A percentile compares a stretch with the other conserved stretches of the same genome.
phyloP scores from a whole-genome alignment of 2,797 vertebrate genomes.

The Peromyscus attwateri region DNA sequence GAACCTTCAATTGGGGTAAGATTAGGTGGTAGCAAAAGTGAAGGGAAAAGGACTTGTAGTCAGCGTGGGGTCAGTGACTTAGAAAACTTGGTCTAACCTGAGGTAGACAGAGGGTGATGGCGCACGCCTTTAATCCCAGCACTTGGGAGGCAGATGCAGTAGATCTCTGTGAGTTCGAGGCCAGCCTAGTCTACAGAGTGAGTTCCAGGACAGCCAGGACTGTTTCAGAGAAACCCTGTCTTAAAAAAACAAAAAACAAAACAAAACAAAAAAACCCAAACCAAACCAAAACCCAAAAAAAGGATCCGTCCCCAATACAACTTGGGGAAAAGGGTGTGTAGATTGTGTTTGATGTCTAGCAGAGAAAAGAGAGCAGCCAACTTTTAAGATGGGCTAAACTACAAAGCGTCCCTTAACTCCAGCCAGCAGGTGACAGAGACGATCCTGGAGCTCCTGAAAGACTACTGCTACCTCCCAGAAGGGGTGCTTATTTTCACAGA shows the following conservation, averaged over 20 bases:
- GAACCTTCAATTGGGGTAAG: not conserved
- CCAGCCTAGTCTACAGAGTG: no score
- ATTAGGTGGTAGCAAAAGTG: not conserved
- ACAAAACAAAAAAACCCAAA: no score
- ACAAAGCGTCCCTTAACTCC: constrained; percentile 1
- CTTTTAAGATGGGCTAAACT: constrained; percentile 14
- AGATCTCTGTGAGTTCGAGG: no score
- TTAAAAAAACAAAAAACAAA: no score
- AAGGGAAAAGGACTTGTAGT: not conserved
- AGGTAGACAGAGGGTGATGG: not conserved
- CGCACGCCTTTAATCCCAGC: no score
- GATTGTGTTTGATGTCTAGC: not conserved
- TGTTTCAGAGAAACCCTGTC: no score
- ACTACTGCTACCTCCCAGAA: not conserved
- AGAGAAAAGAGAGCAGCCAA: constrained; percentile 13
- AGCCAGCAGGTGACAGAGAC: not conserved
- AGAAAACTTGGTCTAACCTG: not conserved
- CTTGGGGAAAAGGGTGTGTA: not conserved
- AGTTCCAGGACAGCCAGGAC: no score
- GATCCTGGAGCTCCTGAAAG: not conserved
- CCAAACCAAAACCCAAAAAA: no score
- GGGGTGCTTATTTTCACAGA: not conserved
- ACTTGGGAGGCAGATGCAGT: no score
- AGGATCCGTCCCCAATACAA: not conserved
- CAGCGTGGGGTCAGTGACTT: not conserved